Evolutionary conservation across 1,140 invertebrate genomes (phyloP), one percentile per base, ranked within the genome.

Genomic region (Lucilia cuprina): DNA sequence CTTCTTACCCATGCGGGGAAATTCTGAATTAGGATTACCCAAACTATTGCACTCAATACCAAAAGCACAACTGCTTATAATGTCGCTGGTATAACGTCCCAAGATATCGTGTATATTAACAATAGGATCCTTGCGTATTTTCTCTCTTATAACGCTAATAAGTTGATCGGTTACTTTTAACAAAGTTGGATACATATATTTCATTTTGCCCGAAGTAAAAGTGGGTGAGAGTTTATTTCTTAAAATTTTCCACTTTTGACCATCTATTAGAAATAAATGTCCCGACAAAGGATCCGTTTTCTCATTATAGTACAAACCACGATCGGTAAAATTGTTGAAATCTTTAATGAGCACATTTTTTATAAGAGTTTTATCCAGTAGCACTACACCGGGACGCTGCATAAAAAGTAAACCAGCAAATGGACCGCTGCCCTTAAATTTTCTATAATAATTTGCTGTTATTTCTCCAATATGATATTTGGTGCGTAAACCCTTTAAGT

Each of bases 201-300:
- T 94, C 87, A 95, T 92, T 88, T 94, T 95, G 12, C 92, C 92
- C 0, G 93, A 91, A 0, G 92, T 93, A 84, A 94, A 94, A 0
- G 93, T 91, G 8, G 93, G 93, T 0, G 92, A 91, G 80, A 95
- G 92, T 84, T 94, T 93, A 2, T 91, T 89, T 82, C 94, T 90
- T 78, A 95, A 89, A 8, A 92, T 88, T 80, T 92, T 92, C 95
- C 95, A 95, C 41, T 92, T 91, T n/a, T 92, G 89, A 8, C 92
- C 93, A 84, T 91, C 91, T 34, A 93, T 88, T 50, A 91, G 91
- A 84, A 94, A 93, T 14, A 94, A 87, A 86, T 93, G 92, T 12
- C 90, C 91, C 1, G 91, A 90, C 2, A 94, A 82, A 3, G 93
- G 91, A 83, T 94, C 93, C 80, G 92, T 87, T 3, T 92, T 88